Evolutionary conservation across 2,113 vertebrate genomes (phyloP).

Genomic region (Tragelaphus buxtoni): DNA sequence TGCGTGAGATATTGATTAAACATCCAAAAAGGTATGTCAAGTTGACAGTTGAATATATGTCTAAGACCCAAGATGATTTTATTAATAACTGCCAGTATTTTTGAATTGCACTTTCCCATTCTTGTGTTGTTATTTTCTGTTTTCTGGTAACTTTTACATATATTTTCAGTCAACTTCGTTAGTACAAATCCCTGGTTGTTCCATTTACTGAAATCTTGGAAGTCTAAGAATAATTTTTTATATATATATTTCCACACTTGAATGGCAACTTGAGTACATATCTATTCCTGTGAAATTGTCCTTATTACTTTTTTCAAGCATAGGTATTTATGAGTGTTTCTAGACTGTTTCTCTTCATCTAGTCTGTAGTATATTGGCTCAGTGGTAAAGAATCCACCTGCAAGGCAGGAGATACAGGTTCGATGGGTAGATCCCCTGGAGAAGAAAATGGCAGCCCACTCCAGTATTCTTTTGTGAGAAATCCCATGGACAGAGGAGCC

Average conservation of each 20-base stretch:
- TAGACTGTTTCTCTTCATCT: conserved; percentile 2
- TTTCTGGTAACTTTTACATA: conserved; percentile 43
- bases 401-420: not conserved
- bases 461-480: not conserved
- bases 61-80: conserved; percentile 56
- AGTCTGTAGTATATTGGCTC: not conserved
- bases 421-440: not conserved
- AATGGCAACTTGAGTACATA: not conserved
- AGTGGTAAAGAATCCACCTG: not conserved
- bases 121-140: conserved; percentile 39
- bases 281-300: not conserved
- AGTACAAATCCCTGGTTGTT: not conserved
- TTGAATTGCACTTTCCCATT: conserved; percentile 32
- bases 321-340: not conserved
- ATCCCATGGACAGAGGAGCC: not conserved
- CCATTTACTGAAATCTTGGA: conserved; percentile 27
- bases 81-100: conserved; percentile 53
- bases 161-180: conserved; percentile 36
- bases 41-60: conserved; percentile 55
- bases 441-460: not conserved
- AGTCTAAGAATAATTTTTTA: not conserved
- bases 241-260: not conserved
- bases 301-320: not conserved
- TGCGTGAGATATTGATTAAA: conserved; percentile 47
- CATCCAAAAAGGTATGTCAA: conserved; percentile 40